Evolutionary conservation across 1,140 invertebrate species (phyloP).

Genomic region (Drosophila paulistorum): DNA sequence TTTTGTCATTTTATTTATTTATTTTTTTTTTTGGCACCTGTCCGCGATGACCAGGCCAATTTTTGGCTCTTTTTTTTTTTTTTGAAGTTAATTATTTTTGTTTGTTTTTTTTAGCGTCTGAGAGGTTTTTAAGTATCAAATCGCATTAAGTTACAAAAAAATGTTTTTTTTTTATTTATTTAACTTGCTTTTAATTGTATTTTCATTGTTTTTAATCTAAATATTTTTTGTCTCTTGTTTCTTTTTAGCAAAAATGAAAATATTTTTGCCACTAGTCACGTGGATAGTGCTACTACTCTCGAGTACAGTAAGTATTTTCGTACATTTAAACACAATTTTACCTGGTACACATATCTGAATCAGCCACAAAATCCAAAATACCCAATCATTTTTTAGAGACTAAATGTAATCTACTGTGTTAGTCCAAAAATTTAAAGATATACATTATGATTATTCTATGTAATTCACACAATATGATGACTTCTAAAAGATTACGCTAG

Average conservation of each 20-base stretch:
- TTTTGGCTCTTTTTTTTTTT: conserved; percentile 50
- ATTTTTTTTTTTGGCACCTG: conserved; percentile 69
- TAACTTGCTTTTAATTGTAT: conserved; percentile 59
- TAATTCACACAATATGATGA: too few relatives aligned
- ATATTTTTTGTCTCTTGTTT: conserved; percentile 67
- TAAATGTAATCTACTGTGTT: too few relatives aligned
- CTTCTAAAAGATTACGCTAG: too few relatives aligned
- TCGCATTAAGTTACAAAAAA: conserved; percentile 50
- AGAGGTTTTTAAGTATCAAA: conserved; percentile 60
- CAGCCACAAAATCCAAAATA: too few relatives aligned
- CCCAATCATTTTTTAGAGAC: too few relatives aligned
- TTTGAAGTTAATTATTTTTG: conserved; percentile 71
- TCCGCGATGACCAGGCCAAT: conserved; percentile 71
- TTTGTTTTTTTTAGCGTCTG: conserved; percentile 36
- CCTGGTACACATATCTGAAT: not conserved
- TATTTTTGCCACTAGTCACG: conserved; percentile 88
- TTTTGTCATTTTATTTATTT: conserved; percentile 49
- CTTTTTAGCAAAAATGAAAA: conserved; percentile 88
- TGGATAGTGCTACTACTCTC: conserved; percentile 87
- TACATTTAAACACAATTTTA: not conserved
- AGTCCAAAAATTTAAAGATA: too few relatives aligned
- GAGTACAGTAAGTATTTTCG: conserved; percentile 84
- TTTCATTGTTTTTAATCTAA: conserved; percentile 56
- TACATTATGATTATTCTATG: too few relatives aligned
- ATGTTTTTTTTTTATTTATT: conserved; percentile 34